Percentiles rank a stretch among this genome's conserved stretches.
phyloP scores from a whole-genome alignment of 2,888 invertebrate species.

The Tachina fera region DNA sequence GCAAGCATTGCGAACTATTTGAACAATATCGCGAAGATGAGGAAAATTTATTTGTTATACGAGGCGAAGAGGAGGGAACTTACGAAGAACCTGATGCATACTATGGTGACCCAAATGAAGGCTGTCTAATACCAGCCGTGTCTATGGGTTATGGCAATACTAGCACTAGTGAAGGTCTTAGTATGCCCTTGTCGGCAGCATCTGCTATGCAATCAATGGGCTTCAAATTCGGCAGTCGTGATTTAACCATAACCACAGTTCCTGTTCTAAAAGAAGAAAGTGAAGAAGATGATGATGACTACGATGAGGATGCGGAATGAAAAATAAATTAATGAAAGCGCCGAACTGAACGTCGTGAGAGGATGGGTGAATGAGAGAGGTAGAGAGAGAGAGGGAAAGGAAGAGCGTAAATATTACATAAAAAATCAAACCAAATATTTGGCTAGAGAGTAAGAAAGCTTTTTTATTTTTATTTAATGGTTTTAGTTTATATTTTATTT shows the following conservation, averaged over 20 bases:
- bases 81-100: conserved; percentile 67
- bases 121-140: conserved; percentile 63
- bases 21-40: conserved; percentile 78
- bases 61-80: conserved; percentile 78
- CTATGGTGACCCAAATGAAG: conserved; percentile 62
- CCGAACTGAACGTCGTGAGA: not conserved
- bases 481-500: conserved; percentile 35
- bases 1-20: conserved; percentile 80
- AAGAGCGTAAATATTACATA: conserved; percentile 20
- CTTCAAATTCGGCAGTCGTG: conserved; percentile 78
- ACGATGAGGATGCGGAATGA: conserved; percentile 76
- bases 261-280: conserved; percentile 79
- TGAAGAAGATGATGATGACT: conserved; percentile 80
- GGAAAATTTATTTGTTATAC: conserved; percentile 79
- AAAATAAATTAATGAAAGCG: not conserved
- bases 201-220: conserved; percentile 56
- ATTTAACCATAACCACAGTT: conserved; percentile 79
- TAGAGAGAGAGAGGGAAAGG: not conserved
- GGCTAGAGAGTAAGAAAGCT: conserved; percentile 57
- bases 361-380: not conserved
- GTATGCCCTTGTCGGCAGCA: conserved; percentile 14
- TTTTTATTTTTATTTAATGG: conserved; percentile 28
- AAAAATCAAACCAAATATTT: conserved; percentile 61
- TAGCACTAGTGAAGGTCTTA: conserved; percentile 70
- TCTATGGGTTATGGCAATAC: conserved; percentile 64